Percentiles rank a stretch among this genome's conserved stretches.
These are phyloP conservation scores for Microcebus griseorufus DNA, from an alignment of 2,113 vertebrate species.

Conservation along the genomic window DNA sequence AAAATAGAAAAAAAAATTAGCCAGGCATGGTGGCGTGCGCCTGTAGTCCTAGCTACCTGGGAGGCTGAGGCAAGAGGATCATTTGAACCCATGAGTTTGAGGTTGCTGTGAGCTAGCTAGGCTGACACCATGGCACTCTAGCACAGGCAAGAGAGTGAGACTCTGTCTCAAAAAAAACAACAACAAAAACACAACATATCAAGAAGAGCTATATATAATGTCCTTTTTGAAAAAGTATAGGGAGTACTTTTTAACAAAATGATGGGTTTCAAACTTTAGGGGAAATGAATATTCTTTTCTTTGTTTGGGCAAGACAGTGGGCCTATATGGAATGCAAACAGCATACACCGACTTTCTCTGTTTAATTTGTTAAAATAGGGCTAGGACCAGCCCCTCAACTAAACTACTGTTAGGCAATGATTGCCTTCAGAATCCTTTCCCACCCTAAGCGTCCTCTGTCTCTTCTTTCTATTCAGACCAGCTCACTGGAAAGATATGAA, in stretches of 20 bases:
- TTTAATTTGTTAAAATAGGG: background rate
- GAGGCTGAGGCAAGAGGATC: too few species aligned
- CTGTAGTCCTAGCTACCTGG: too few species aligned
- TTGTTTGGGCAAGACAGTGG: slow-evolving; percentile 15
- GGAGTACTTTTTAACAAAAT: slow-evolving; percentile 22
- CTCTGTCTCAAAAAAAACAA: too few species aligned
- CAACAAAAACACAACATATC: background rate
- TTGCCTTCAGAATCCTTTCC: background rate
- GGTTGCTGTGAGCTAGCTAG: too few species aligned
- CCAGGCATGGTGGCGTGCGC: too few species aligned
- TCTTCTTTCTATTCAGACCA: background rate
- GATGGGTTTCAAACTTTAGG: slow-evolving; percentile 51
- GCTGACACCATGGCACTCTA: too few species aligned
- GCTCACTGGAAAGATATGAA: slow-evolving; percentile 4
- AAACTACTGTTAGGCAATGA: background rate
- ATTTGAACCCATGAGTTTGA: too few species aligned
- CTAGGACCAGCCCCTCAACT: background rate
- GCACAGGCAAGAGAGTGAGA: too few species aligned
- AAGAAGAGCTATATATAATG: background rate
- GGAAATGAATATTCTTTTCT: slow-evolving; percentile 58
- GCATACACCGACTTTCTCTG: background rate
- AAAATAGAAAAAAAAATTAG: too few species aligned
- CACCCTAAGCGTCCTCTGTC: background rate
- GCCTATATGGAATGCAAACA: background rate
- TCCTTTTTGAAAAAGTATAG: background rate